Base-by-base conservation (phyloP, 2,888 invertebrate species). In the Abrostola triplasia region DNA sequence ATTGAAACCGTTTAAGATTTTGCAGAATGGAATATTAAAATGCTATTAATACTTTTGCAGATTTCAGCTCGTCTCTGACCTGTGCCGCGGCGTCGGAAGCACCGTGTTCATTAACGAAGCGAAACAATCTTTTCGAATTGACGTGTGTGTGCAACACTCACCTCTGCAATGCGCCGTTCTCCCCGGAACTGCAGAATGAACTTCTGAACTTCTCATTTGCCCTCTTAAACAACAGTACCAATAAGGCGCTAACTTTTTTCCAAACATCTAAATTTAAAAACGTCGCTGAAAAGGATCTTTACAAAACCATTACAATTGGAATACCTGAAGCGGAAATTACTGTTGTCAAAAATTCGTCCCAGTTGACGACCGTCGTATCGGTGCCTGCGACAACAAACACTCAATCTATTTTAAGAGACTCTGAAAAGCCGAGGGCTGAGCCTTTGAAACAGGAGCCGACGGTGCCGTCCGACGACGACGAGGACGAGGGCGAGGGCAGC, bases 401-500 rank as follows among this genome's bases (percentile, higher is more conserved):
- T 41, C 64, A 77, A 44, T 69, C 74, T 50, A 74, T 79, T 53
- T 52, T 78, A 48, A 72, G 59, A 42, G 78, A 78, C 11, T 63
- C 69, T 12, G 76, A 76, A 41, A 77, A 80, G 60, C 93, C 92
- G 6, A 85, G 82, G 38, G 92, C 90, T 7, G 91, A 92, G 66
- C 86, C 92, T 38, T 80, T 93, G 53, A 92, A 92, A 64, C 90
- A 91, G 56, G 90, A 90, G 54, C 86, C 87, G 12, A 91, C 92
- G 0, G 88, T 85, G 12, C 92, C 93, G 0, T 92, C 93, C 10
- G 93, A 93, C 64, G 94, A 94, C 66, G 93, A 94, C 41, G 94
- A 94, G 71, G 94, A 93, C 38, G 93, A 92, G 47, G 80, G 86
- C 0, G 94, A 94, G 79, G 94, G 94, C 2, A 93, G 93, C 53